Conservation (phyloP, 2,888 invertebrate genomes). For the Sylvicola fuscatus region DNA sequence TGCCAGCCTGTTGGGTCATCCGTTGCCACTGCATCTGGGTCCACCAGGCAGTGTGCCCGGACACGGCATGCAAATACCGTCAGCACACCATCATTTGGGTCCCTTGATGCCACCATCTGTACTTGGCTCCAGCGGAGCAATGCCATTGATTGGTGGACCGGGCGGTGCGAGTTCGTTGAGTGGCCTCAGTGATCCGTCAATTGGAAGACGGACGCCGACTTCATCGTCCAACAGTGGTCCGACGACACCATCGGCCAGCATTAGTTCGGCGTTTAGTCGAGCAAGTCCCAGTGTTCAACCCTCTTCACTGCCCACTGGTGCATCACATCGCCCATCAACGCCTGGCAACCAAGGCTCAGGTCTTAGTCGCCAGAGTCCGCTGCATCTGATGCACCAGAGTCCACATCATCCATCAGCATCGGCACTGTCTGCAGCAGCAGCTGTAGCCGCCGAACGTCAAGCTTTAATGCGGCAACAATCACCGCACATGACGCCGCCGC, state of each 20-base stretch:
- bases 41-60: constrained; percentile 10
- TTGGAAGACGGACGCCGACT: constrained; percentile 22
- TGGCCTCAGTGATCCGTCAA: constrained; percentile 9
- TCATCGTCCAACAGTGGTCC: constrained; percentile 19
- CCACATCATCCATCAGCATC: constrained; percentile 21
- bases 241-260: constrained; percentile 13
- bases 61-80: constrained; percentile 12
- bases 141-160: constrained; percentile 16
- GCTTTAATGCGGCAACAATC: constrained; percentile 24
- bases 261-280: constrained; percentile 17
- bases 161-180: constrained; percentile 8
- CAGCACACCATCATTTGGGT: constrained; percentile 14
- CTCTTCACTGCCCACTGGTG: constrained; percentile 9
- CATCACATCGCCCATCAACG: constrained; percentile 22
- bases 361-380: constrained; percentile 24
- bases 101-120: constrained; percentile 19
- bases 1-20: constrained; percentile 10
- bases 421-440: constrained; percentile 24
- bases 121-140: constrained; percentile 14
- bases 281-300: constrained; percentile 26
- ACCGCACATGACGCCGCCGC: constrained; percentile 27
- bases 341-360: constrained; percentile 20
- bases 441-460: constrained; percentile 24
- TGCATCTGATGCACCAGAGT: constrained; percentile 25
- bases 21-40: constrained; percentile 14